Evolutionary conservation across 1,140 invertebrate genomes (phyloP), one percentile per base, ranked within the genome.

Genomic region (Brachystomella parvula): DNA sequence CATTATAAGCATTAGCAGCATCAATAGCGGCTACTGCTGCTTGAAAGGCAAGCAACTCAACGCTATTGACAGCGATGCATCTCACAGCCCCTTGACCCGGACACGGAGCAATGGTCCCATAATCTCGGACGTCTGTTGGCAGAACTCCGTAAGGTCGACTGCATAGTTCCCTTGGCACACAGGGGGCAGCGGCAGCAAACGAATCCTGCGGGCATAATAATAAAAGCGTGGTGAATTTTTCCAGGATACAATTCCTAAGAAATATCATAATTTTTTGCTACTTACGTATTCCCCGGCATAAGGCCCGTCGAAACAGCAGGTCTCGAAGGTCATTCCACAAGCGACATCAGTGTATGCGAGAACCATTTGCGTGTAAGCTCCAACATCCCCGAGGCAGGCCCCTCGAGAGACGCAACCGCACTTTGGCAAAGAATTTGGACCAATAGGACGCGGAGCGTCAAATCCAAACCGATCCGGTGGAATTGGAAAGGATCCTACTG

Each of bases 91-190:
- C 71, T 9, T 56, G 26, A 1, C 66, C 68, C 3, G 67, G 64
- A 56, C 71, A 73, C 2, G 68, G 69, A 21, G 63, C 66, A 47
- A 73, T 68, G 2, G 47, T 47, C 26, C 71, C 71, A 63, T 39
- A 73, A n/a, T 73, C 66, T 62, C 59, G 32, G 2, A 73, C 47
- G 47, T 73, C 71, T 3, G 68, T 71, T 39, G 69, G 31, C 0
- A 35, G 15, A 9, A 21, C 39, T n/a, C 71, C 71, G 61, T 73
- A 73, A 17, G 49, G 26, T 2, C 64, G 47, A 21, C 3, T n/a
- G 35, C 71, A 73, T 29, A 32, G 17, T 59, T 73, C 64, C 6
- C 53, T 17, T 17, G 69, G 66, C 1, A 70, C 65, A 49, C 69
- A 70, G 6, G 66, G 47, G 17, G 63, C 64, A 3, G 47, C 31